Evolutionary conservation across 2,113 vertebrate species (phyloP).

Genomic region (Chunga burmeisteri): DNA sequence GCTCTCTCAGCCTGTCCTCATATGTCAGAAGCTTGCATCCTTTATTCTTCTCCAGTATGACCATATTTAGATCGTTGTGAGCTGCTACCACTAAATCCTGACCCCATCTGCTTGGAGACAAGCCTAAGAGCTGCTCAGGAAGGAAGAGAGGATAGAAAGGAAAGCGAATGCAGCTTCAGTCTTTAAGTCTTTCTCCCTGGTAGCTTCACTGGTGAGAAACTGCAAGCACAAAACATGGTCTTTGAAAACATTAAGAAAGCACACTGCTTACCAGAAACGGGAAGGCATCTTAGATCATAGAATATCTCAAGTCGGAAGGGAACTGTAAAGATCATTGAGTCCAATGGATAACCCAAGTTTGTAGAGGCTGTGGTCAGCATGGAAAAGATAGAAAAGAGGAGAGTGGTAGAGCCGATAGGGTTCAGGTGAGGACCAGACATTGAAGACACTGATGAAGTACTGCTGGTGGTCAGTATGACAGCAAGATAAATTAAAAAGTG

Average conservation of each 20-base stretch:
- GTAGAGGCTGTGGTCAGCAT: neutral
- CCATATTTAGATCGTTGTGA: neutral
- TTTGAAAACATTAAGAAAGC: neutral
- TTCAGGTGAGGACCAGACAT: fast-evolving
- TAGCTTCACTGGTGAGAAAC: neutral
- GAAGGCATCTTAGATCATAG: neutral
- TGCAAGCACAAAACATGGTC: neutral
- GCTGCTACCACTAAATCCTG: neutral
- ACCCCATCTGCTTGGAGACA: neutral
- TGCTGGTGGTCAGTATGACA: neutral
- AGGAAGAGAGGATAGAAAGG: neutral
- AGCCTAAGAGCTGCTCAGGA: neutral
- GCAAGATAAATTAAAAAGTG: neutral
- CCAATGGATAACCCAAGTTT: too few species aligned
- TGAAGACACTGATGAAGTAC: neutral
- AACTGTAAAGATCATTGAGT: neutral
- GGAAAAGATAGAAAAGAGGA: neutral
- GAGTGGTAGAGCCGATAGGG: neutral
- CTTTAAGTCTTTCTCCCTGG: neutral
- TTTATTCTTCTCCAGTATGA: neutral
- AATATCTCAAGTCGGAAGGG: neutral
- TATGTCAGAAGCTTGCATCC: neutral
- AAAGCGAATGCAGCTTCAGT: neutral
- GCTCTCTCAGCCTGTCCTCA: neutral
- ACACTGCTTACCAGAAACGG: neutral